Base-by-base conservation (phyloP, 2,888 invertebrate species). In the Alsophila aescularia region DNA sequence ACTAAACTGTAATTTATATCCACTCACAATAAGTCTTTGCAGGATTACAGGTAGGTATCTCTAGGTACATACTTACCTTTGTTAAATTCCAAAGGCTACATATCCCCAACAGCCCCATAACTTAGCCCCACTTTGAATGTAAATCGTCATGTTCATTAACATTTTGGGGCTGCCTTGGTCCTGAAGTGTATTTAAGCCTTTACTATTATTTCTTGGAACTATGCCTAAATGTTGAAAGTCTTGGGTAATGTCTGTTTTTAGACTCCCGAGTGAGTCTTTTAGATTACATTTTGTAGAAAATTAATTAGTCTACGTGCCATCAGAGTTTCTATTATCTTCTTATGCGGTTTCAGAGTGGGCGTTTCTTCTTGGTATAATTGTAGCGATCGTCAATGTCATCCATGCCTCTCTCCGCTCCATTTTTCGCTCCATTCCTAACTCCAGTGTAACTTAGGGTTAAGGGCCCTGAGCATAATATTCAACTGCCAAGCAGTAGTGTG, bases 61-160 rank as follows among this genome's bases (percentile, higher is more conserved):
- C 8, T 2, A 9, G 3, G 29, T n/a, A 29, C 14, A 42, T 16
- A 9, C 12, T 13, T 13, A 16, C 37, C 18, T 32, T 7, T 13
- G 32, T 18, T 32, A 32, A 44, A 44, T 21, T 44, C 3, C 34
- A 44, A 42, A 34, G 13, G 43, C 24, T 24, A 9, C 10, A 16
- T 13, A 7, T 14, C 4, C 7, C 16, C 10, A 10, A 35, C 12
- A 4, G 5, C 27, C 6, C n/a, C 7, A 14, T 40, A 29, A 18
- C 40, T 27, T 29, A 40, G 29, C 8, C 13, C 16, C 15, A 50
- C 27, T 50, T 50, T 36, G 34, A 35, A 50, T 50, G 34, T 35
- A 50, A 41, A 41, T 50, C 27, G 35, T 21, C 9, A 51, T 37
- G 50, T 51, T 37, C 43, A 43, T 51, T 43, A 51, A 10, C 50